Evolutionary conservation across 2,888 invertebrate genomes (phyloP).

Genomic region (Ectropis crepuscularia): DNA sequence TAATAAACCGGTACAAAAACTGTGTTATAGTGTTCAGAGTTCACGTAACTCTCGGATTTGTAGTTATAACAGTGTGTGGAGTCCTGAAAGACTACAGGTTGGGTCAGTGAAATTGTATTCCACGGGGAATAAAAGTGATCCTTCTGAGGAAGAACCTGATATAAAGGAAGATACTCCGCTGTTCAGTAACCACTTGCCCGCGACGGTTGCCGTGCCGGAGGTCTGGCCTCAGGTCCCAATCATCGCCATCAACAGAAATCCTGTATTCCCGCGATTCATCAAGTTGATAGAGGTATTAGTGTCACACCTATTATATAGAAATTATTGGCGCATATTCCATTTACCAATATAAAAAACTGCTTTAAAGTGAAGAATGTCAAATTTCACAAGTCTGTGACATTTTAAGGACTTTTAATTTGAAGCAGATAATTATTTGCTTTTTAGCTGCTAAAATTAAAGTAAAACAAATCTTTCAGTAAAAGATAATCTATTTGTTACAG

Average conservation of each 20-base stretch:
- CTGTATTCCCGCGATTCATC: conserved; percentile 98
- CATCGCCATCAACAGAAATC: conserved; percentile 96
- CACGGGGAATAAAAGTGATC: conserved; percentile 67
- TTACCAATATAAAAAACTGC: too few relatives aligned
- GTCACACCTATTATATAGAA: too few relatives aligned
- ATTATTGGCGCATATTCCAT: too few relatives aligned
- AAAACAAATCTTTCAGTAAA: too few relatives aligned
- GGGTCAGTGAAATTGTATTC: conserved; percentile 62
- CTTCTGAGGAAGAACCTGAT: conserved; percentile 69
- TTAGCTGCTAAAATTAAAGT: too few relatives aligned
- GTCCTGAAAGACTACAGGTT: conserved; percentile 39
- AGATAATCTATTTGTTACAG: too few relatives aligned
- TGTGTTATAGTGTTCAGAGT: conserved; percentile 44
- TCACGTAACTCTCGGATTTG: conserved; percentile 53
- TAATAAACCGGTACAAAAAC: conserved; percentile 60
- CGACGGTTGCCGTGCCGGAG: conserved; percentile 97
- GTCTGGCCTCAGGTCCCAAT: conserved; percentile 98
- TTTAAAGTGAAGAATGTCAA: too few relatives aligned
- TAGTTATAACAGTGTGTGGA: conserved; percentile 51
- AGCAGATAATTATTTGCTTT: too few relatives aligned
- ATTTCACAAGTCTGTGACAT: too few relatives aligned
- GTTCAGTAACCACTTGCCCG: conserved; percentile 88
- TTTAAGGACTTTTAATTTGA: too few relatives aligned
- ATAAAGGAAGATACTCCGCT: conserved; percentile 73
- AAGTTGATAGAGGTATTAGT: conserved; percentile 95